phyloP scores from a whole-genome alignment of 2,797 vertebrate species.

The Uromys caudimaculatus region DNA sequence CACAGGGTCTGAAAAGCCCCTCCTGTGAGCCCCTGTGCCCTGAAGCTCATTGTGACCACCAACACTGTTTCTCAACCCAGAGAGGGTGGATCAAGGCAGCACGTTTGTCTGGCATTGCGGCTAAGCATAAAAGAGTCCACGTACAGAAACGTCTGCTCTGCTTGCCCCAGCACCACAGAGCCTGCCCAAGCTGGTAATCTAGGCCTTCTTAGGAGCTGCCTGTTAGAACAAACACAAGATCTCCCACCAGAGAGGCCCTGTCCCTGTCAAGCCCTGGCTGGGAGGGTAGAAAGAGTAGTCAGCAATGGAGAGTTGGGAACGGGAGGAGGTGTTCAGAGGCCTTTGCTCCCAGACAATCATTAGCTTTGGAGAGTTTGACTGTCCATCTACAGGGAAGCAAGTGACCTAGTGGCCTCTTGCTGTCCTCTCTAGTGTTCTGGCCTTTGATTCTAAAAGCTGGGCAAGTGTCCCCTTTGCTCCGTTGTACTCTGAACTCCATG shows the following conservation, averaged over 20 bases:
- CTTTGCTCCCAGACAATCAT: neutral
- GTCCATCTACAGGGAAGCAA: neutral
- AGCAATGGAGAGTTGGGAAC: neutral
- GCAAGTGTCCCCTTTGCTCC: constrained; percentile 22
- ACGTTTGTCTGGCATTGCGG: neutral
- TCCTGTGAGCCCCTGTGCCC: neutral
- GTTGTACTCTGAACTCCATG: constrained; percentile 55
- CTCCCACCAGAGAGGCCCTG: neutral
- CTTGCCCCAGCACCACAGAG: neutral
- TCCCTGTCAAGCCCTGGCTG: neutral
- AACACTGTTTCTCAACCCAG: neutral
- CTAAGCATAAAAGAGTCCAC: neutral
- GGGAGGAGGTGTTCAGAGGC: neutral
- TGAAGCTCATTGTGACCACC: neutral
- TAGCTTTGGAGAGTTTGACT: neutral
- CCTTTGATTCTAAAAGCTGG: constrained; percentile 63
- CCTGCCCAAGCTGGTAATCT: neutral
- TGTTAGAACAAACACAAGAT: neutral
- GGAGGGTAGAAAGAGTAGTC: neutral
- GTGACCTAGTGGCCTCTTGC: constrained; percentile 30
- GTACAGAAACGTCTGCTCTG: neutral
- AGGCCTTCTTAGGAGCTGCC: neutral
- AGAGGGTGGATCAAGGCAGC: neutral
- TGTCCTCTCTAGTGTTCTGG: neutral
- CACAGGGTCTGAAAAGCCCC: neutral